Percentiles rank a stretch among this genome's conserved stretches.
phyloP scores from a whole-genome alignment of 2,797 vertebrate species.

The Merluccius polli region DNA sequence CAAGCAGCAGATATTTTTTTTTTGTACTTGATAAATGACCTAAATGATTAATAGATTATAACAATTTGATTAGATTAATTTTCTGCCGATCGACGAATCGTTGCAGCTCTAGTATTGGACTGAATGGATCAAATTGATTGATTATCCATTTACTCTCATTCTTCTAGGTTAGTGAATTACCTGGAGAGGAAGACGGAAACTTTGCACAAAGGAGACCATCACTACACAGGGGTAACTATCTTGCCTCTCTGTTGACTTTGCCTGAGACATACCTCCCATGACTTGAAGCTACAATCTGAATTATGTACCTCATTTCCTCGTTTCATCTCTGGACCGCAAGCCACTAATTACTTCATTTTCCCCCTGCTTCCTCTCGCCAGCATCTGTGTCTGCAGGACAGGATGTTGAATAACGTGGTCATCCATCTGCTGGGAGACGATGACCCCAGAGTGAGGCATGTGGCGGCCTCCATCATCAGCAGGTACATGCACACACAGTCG shows the following conservation, averaged over 20 bases:
- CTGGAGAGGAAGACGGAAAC: conserved; percentile 83
- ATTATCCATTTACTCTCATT: background rate
- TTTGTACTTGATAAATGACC: too few species aligned
- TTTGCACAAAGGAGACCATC: conserved; percentile 88
- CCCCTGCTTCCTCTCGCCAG: conserved; percentile 54
- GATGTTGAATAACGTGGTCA: conserved; percentile 82
- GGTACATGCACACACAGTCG: conserved; percentile 70
- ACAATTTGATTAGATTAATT: too few species aligned
- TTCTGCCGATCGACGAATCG: too few species aligned
- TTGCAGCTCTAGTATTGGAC: too few species aligned
- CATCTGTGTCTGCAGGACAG: conserved; percentile 86
- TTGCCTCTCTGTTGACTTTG: background rate
- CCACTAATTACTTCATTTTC: background rate
- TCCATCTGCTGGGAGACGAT: conserved; percentile 88
- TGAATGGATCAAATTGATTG: too few species aligned
- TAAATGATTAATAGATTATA: too few species aligned
- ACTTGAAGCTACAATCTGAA: background rate
- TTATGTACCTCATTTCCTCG: background rate
- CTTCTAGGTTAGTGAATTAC: conserved; percentile 83
- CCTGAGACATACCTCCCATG: background rate
- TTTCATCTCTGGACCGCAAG: background rate
- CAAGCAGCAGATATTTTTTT: too few species aligned
- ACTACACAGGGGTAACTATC: conserved; percentile 86
- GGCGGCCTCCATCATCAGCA: conserved; percentile 82
- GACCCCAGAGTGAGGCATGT: conserved; percentile 91